phyloP scores from a whole-genome alignment of 2,888 invertebrate species.

The Stenodema calcarata region DNA sequence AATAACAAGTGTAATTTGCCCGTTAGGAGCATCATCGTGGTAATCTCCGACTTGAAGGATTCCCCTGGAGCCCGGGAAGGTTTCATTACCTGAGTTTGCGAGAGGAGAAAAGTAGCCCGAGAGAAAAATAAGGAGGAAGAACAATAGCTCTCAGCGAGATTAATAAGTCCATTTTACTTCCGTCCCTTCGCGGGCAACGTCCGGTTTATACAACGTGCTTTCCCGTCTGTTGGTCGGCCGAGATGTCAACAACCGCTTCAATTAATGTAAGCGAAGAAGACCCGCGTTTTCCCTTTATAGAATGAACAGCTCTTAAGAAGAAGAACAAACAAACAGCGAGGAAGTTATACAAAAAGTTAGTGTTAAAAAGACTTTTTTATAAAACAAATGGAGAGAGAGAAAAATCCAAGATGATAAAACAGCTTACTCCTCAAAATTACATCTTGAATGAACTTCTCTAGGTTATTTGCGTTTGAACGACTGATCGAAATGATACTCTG shows the following conservation, averaged over 20 bases:
- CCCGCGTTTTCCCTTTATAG: not conserved
- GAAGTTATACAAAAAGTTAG: not conserved
- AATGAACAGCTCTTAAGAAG: not conserved
- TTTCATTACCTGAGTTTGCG: not conserved
- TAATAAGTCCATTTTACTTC: slow-evolving; percentile 35
- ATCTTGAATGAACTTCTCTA: not conserved
- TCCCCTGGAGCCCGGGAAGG: not conserved
- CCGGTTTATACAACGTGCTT: not conserved
- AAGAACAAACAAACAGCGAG: not conserved
- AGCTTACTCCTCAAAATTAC: not conserved
- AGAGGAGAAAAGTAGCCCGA: not conserved
- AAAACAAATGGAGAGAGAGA: not conserved
- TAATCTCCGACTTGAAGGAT: not conserved
- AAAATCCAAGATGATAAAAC: not conserved
- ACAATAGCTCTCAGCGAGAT: slow-evolving; percentile 34
- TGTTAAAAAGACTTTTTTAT: not conserved
- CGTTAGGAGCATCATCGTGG: not conserved
- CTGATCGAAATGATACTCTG: too few relatives aligned
- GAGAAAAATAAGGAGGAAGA: slow-evolving; percentile 23
- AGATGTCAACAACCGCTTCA: not conserved
- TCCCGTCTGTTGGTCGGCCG: not conserved
- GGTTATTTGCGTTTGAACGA: not conserved
- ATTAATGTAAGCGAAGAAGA: not conserved
- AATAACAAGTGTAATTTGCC: not conserved
- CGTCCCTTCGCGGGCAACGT: not conserved